Base-by-base conservation (phyloP, 2,113 vertebrate species). In the Neolamprologus sp. region DNA sequence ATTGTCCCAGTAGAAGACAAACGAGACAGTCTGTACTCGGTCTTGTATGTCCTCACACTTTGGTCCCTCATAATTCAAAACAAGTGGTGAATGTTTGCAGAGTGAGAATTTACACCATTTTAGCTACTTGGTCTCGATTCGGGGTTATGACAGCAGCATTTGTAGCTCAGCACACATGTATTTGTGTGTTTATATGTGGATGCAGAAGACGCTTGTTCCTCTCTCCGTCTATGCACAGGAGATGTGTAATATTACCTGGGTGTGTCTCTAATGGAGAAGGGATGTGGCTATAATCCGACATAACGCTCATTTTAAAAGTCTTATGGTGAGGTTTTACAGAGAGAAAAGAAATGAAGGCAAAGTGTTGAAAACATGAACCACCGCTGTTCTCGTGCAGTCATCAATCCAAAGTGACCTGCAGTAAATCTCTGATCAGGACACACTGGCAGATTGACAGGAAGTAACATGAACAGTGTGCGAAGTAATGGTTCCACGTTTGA, bases 221-320 rank as follows among this genome's bases (percentile, higher is more conserved):
- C 37, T 73, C 17, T 81, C 63, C 28, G 58, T 91, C 51, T 55
- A 9, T 83, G n/a, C 40, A 86, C 42, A 55, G 13, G 45, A 82
- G 40, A 17, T 75, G 40, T 80, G 42, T 42, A 84, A 58, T 80
- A 82, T 78, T 84, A 33, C 49, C 88, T n/a, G 84, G 80, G 85
- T 58, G 82, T 93, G 78, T 85, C 54, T 86, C 87, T 93, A 94
- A 94, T 92, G 89, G 80, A 88, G 31, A 89, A 85, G 73, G 83
- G 86, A 90, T 92, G 87, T 86, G 78, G 13, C 51, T 28, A 49
- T 83, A 90, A 88, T 91, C 68, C 84, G 54, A 84, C 80, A 68
- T 37, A 89, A 81, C 45, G 37, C 42, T 80, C 86, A 68, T 33
- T 19, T 83, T 54, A 80, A 88, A n/a, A 63, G 49, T 63, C 55